phyloP scores from a whole-genome alignment of 2,888 invertebrate species.

The Hoplodrina ambigua region DNA sequence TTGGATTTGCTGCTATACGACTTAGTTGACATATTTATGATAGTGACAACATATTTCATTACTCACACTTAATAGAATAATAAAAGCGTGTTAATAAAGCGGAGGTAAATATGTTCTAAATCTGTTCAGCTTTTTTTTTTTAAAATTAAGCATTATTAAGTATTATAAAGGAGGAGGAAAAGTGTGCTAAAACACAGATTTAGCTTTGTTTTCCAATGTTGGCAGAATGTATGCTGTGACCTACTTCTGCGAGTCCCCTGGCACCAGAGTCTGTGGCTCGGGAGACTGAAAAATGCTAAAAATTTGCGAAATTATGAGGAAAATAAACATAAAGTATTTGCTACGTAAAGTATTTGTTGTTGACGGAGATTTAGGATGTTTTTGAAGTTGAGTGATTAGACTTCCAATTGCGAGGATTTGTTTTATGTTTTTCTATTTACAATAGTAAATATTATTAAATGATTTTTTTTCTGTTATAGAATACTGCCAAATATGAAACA shows the following conservation, averaged over 20 bases:
- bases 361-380: background rate
- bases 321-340: slow-evolving; percentile 4
- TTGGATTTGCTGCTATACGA: background rate
- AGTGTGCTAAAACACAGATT: slow-evolving; percentile 16
- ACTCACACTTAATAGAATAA: no score
- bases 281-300: background rate
- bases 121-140: background rate
- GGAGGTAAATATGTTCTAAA: no score
- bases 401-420: background rate
- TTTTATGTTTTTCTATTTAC: no score
- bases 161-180: background rate
- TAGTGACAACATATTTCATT: background rate
- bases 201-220: slow-evolving; percentile 35
- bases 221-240: slow-evolving; percentile 35
- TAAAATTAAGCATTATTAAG: background rate
- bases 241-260: slow-evolving; percentile 25
- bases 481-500: no score
- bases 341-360: background rate
- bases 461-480: no score
- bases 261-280: background rate
- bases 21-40: background rate
- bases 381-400: background rate
- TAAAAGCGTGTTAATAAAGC: no score
- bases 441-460: no score
- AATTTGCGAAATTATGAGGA: slow-evolving; percentile 1